Conservation (phyloP, 2,797 vertebrate genomes). For the Austrolebias charrua region DNA sequence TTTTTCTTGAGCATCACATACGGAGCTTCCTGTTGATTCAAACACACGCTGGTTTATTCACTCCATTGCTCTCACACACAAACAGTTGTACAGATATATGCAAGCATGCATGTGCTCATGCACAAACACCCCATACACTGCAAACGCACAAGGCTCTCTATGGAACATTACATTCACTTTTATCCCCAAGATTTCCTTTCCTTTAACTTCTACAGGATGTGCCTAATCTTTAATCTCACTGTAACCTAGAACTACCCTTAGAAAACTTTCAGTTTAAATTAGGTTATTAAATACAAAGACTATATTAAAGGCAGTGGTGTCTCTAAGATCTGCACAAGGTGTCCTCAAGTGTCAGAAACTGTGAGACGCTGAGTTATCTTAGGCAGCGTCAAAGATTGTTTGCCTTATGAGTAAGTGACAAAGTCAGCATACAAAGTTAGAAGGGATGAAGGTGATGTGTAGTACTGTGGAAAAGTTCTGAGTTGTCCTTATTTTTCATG, state of each 20-base stretch:
- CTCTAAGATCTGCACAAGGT: neutral
- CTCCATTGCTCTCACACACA: slow-evolving; percentile 60
- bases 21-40: slow-evolving; percentile 97
- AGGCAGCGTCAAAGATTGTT: neutral
- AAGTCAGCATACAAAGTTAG: neutral
- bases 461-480: neutral
- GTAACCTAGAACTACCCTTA: neutral
- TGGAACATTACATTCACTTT: neutral
- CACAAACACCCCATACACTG: slow-evolving; percentile 21
- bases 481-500: neutral
- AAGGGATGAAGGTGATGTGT: neutral
- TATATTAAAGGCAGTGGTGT: neutral
- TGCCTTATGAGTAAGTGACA: neutral
- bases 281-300: neutral
- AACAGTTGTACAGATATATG: slow-evolving; percentile 60
- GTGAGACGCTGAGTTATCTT: neutral
- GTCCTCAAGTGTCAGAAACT: neutral
- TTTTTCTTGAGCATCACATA: slow-evolving; percentile 99
- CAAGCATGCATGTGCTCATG: slow-evolving; percentile 59
- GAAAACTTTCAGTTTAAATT: neutral
- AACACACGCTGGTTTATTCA: slow-evolving; percentile 84
- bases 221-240: neutral
- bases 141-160: neutral
- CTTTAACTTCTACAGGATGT: neutral
- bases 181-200: neutral